A percentile compares a stretch with the other conserved stretches of the same genome.
Evolutionary conservation across 2,797 vertebrate species (phyloP).

Genomic region (Coreius guichenoti): DNA sequence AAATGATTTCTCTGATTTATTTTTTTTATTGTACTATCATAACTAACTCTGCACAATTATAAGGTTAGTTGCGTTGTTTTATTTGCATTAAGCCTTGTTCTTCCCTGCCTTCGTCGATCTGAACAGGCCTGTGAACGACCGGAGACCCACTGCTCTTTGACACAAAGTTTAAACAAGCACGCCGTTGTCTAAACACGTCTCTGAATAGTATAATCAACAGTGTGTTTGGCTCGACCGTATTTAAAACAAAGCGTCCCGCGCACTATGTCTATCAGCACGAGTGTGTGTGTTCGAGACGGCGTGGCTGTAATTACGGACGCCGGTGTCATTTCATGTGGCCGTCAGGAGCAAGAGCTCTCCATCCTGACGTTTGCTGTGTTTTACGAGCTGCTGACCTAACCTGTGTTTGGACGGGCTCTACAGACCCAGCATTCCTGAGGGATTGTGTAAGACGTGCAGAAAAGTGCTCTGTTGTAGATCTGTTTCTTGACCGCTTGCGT

Average conservation of each 20-base stretch:
- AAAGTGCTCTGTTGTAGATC: not conserved
- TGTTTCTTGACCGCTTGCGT: not conserved
- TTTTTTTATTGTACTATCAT: not conserved
- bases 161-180: slow-evolving; percentile 17
- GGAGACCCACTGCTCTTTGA: slow-evolving; percentile 3
- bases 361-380: slow-evolving; percentile 40
- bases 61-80: not conserved
- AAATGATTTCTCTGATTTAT: no score
- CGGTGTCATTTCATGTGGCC: slow-evolving; percentile 43
- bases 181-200: slow-evolving; percentile 40
- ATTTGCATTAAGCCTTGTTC: not conserved
- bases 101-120: not conserved
- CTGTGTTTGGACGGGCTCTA: slow-evolving; percentile 37
- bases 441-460: slow-evolving; percentile 30
- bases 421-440: slow-evolving; percentile 63
- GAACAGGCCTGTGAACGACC: not conserved
- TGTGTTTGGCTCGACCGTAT: slow-evolving; percentile 47
- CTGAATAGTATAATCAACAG: slow-evolving; percentile 46
- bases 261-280: slow-evolving; percentile 21
- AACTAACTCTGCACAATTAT: not conserved
- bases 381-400: slow-evolving; percentile 45
- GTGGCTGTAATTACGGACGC: slow-evolving; percentile 16
- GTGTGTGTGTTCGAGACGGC: not conserved
- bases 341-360: slow-evolving; percentile 19
- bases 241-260: slow-evolving; percentile 26